phyloP scores from a whole-genome alignment of 2,797 vertebrate genomes.

The Sebastes vulpes region DNA sequence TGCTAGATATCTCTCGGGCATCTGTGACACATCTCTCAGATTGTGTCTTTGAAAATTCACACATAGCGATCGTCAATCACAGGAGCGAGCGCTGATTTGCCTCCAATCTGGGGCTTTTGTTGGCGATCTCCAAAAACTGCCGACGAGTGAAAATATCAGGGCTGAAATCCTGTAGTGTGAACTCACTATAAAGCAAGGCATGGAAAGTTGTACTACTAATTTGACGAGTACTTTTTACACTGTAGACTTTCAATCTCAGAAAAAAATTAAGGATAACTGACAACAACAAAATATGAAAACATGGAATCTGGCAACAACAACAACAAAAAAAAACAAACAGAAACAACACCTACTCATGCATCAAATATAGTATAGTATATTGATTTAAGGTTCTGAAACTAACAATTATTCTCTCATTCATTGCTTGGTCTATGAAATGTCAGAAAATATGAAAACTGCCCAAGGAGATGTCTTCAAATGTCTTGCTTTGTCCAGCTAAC shows the following conservation, averaged over 20 bases:
- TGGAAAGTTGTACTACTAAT: constrained; percentile 42
- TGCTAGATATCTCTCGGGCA: neutral
- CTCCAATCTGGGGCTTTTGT: neutral
- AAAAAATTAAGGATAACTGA: constrained; percentile 5
- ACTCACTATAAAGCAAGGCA: neutral
- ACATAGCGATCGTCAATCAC: neutral
- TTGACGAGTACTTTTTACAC: constrained; percentile 53
- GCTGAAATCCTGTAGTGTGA: neutral
- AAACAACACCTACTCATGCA: neutral
- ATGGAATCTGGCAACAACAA: neutral
- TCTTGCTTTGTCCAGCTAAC: neutral
- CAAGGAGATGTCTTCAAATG: neutral
- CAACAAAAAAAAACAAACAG: too few relatives aligned
- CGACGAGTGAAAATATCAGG: neutral
- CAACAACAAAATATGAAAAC: neutral
- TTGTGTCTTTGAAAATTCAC: too few relatives aligned
- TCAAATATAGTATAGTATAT: neutral
- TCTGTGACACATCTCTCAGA: too few relatives aligned
- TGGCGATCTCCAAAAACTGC: neutral
- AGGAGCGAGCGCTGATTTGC: neutral
- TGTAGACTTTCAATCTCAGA: constrained; percentile 11
- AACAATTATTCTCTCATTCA: neutral
- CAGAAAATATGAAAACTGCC: neutral
- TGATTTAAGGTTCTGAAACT: neutral
- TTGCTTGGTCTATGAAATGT: neutral